Evolutionary conservation across 2,888 invertebrate species (phyloP), one percentile per base, ranked within the genome.

Genomic region (Aleiodes leptofemur): DNA sequence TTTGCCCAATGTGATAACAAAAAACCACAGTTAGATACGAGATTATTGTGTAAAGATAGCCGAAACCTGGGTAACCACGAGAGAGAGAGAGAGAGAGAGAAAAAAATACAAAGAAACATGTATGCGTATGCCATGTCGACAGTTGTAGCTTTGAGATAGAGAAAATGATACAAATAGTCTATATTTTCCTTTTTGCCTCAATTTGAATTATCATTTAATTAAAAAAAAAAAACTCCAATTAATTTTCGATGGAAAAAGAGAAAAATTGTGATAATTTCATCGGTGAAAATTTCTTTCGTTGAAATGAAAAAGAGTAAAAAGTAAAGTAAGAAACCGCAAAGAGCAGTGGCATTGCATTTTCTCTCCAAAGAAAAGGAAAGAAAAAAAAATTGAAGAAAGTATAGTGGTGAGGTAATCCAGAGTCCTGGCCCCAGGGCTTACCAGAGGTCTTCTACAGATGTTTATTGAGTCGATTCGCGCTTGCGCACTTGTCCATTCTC

Each of bases 391-490:
- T 86, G 83, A 85, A 84, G 84, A 84, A 85, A 86, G 85, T 85
- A 80, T 75, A 85, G 84, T 81, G 79, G 43, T 56, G 73, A 79
- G 81, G 85, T 88, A 88, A 88, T 88, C 88, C 88, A 87, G 86
- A 87, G 86, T 84, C 78, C 77, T 74, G 76, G 83, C 86, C 83
- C 85, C 81, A 82, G 82, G 85, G 86, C 86, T 88, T 87, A 87
- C 86, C 83, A 43, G 80, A 80, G 73, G 85, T 83, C 85, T 87
- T 84, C 85, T 85, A 83, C 84, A 84, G 86, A 88, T 88, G 88
- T 88, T 88, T 88, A 88, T 88, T 87, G 88, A 88, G 88, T 87
- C 84, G 83, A 80, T 82, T 81, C 82, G 86, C 84, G 85, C 87
- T 86, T 84, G 87, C 87, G 87, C 23, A 23, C 23, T 23, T 23